Base-by-base conservation (phyloP, 2,797 vertebrate genomes). In the Sandelia bainsii region DNA sequence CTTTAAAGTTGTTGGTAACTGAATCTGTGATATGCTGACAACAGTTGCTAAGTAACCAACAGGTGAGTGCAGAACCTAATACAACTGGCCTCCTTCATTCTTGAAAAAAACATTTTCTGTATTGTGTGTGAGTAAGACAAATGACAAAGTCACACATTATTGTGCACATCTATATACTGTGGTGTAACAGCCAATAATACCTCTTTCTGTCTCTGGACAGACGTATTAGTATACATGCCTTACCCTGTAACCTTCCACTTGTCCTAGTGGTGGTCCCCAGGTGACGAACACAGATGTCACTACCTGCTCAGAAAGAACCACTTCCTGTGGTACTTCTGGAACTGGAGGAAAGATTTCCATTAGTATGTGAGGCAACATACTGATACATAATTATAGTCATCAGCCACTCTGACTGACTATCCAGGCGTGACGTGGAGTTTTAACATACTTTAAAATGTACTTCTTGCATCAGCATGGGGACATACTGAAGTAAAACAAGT, bases 1-100 rank as follows among this genome's bases (percentile, higher is more conserved):
- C 94, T 94, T 98, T 97, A 95, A 95, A 96, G 92, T n/a, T 92
- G 91, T 73, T 80, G 86, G 96, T 93, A 97, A 99, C 94, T 82
- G 5, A 93, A 99, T 95, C 94, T 89, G 80, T 87, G 80, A 92
- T 88, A 90, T 90, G 72, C 90, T 79, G 89, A 88, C 83, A 77
- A 59, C 72, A 45, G 93, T 95, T 91, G 88, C 96, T 92, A 91
- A 94, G 95, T 86, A 95, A 96, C 95, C 86, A 87, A 94, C 82
- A 91, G 91, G 77, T 86, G 81, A 84, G 69, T 57, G 39, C 6
- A 8, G 44, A 85, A 83, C 59, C 68, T 69, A 72, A 84, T 8
- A 10, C 40, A 74, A 50, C 77, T 92, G 85, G 84, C 82, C 90
- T 82, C 75, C 60, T 91, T 89, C 83, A 76, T 68, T 86, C 74